Evolutionary conservation across 1,140 invertebrate species (phyloP).

Genomic region (Holcopasites calliopsidis): DNA sequence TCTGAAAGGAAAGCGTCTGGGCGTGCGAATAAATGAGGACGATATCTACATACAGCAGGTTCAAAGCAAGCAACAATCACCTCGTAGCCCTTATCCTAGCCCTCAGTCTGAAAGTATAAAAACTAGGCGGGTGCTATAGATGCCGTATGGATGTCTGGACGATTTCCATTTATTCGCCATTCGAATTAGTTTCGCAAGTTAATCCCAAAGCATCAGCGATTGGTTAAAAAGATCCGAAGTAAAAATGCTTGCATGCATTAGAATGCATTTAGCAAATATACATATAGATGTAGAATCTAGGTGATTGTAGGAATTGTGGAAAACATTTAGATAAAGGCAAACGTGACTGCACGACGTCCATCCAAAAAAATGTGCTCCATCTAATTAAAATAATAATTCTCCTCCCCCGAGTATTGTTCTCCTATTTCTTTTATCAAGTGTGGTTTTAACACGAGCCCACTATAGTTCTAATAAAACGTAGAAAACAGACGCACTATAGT

Average conservation of each 20-base stretch:
- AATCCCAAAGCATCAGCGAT: too few relatives aligned
- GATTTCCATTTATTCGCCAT: too few relatives aligned
- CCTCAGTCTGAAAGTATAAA: too few relatives aligned
- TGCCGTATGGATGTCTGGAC: too few relatives aligned
- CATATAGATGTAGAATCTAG: neutral
- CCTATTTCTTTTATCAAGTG: neutral
- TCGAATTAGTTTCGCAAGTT: too few relatives aligned
- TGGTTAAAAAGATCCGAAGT: neutral
- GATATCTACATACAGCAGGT: conserved; percentile 73
- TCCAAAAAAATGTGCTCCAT: too few relatives aligned
- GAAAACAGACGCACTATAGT: too few relatives aligned
- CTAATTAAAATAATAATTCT: too few relatives aligned
- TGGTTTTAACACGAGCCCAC: too few relatives aligned
- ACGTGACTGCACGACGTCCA: neutral
- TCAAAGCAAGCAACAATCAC: conserved; percentile 47
- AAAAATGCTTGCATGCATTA: neutral
- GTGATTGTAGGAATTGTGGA: neutral
- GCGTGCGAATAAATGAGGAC: conserved; percentile 71
- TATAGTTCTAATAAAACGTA: too few relatives aligned
- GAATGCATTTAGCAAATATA: neutral
- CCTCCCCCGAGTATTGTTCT: neutral
- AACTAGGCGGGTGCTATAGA: too few relatives aligned
- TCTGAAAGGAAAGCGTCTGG: conserved; percentile 68
- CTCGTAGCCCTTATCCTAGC: conserved; percentile 32
- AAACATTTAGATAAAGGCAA: neutral